These are phyloP conservation scores for Ametastegia equiseti DNA, from an alignment of 2,888 invertebrate genomes.

Conservation along the genomic window DNA sequence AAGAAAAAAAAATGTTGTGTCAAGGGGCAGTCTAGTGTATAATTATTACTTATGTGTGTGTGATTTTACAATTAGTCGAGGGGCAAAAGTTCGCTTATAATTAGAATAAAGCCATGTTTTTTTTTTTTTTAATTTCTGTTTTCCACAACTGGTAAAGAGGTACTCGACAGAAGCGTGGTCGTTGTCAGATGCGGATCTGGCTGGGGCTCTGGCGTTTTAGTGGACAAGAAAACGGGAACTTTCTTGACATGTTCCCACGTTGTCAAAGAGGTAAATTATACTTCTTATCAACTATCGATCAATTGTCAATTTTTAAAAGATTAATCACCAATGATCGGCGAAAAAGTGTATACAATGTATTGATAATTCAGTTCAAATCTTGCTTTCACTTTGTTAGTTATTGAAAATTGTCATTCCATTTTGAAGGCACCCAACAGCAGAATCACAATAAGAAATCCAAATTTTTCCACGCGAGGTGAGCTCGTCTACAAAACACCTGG, in stretches of 20 bases:
- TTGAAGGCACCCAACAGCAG: constrained; percentile 62
- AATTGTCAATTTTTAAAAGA: background rate
- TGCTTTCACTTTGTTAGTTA: background rate
- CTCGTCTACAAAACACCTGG: constrained; percentile 70
- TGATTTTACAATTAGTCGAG: background rate
- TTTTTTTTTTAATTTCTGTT: background rate
- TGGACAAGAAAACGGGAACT: constrained; percentile 76
- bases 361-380: background rate
- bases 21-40: background rate
- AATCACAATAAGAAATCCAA: constrained; percentile 58
- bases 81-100: constrained; percentile 19
- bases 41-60: background rate
- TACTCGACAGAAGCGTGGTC: constrained; percentile 77
- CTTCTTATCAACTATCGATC: background rate
- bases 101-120: constrained; percentile 12
- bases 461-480: constrained; percentile 59
- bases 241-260: constrained; percentile 82
- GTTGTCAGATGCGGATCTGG: constrained; percentile 79
- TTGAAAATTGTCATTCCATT: background rate
- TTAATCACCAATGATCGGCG: background rate
- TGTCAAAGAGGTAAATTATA: constrained; percentile 77
- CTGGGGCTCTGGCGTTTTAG: constrained; percentile 81
- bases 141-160: constrained; percentile 67
- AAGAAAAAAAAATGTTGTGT: too few species aligned
- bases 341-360: too few species aligned